Base-by-base conservation (phyloP, 2,888 invertebrate species). In the Drosophila longiperda region DNA sequence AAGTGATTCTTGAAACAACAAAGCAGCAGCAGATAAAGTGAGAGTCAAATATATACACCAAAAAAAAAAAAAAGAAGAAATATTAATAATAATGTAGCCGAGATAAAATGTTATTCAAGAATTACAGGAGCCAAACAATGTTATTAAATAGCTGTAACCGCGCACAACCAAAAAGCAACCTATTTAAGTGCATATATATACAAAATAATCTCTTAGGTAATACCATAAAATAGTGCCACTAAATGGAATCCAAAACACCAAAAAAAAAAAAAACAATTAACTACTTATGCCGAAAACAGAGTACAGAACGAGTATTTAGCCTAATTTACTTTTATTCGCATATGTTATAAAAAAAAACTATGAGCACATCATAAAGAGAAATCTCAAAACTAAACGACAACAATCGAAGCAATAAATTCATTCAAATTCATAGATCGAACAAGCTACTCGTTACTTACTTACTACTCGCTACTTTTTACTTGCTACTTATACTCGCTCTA, bases 121-220 rank as follows among this genome's bases (percentile, higher is more conserved):
- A 23, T 42, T 26, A 26, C 26, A 54, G 50, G 38, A 38, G 48
- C 57, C 57, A 67, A 33, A 68, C 63, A 60, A 77, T 23, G 61
- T 52, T 66, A 77, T 54, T 68, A 38, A 63, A 62, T 61, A 82
- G 61, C 54, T 76, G 74, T 75, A 82, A 83, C 70, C 73, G 58
- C 69, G 68, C 74, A 75, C 80, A 79, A 79, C 80, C 80, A 82
- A 78, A 68, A 34, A 36, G 17, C 57, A 78, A 50, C 40, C 38
- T 53, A 49, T n/a, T 42, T 23, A 54, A 50, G 23, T 52, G 40
- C 65, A 65, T 36, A 54, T 36, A 54, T 50, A 34, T 64, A 68
- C 48, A 32, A 61, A 81, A 52, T 62, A 71, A 60, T 73, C 67
- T 65, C 34, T 52, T 78, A 72, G 73, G 29, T 67, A 73, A 65